These are phyloP conservation scores for Cryptocephalus moraei DNA, from an alignment of 2,888 invertebrate species.

Conservation along the genomic window DNA sequence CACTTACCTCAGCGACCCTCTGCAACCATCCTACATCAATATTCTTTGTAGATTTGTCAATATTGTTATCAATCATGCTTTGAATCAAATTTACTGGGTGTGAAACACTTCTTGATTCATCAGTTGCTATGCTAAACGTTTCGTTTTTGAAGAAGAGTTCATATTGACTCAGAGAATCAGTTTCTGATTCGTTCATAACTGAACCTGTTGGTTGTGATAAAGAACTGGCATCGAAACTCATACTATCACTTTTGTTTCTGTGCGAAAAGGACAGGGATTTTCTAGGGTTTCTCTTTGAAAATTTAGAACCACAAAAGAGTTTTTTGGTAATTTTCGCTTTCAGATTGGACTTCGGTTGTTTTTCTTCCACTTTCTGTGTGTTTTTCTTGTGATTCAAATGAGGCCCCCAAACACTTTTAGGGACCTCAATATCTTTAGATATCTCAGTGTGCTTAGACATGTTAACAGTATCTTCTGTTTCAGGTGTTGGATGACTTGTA, in stretches of 20 bases:
- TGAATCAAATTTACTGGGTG: constrained; percentile 28
- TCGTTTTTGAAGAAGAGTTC: constrained; percentile 7
- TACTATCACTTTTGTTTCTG: constrained; percentile 24
- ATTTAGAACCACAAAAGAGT: constrained; percentile 56
- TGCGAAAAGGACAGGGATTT: constrained; percentile 46
- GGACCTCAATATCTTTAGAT: constrained; percentile 1
- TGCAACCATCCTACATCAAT: constrained; percentile 52
- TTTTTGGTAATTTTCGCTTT: constrained; percentile 27
- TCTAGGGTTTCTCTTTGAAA: constrained; percentile 66
- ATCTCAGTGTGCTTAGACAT: constrained; percentile 16
- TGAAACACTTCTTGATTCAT: constrained; percentile 9
- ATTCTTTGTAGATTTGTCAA: constrained; percentile 26
- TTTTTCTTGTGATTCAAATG: constrained; percentile 35
- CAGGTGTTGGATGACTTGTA: too few species aligned
- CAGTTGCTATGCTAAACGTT: constrained; percentile 9
- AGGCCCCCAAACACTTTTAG: constrained; percentile 39
- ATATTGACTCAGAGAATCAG: constrained; percentile 8
- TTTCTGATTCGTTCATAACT: constrained; percentile 11
- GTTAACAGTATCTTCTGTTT: constrained; percentile 17
- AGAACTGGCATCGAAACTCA: constrained; percentile 10
- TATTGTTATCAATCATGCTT: constrained; percentile 23
- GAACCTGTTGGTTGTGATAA: constrained; percentile 16
- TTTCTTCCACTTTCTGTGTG: constrained; percentile 3
- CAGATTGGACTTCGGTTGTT: constrained; percentile 14
- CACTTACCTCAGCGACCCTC: constrained; percentile 33